Conservation (phyloP, 2,797 vertebrate genomes). For the Xenops minutus region DNA sequence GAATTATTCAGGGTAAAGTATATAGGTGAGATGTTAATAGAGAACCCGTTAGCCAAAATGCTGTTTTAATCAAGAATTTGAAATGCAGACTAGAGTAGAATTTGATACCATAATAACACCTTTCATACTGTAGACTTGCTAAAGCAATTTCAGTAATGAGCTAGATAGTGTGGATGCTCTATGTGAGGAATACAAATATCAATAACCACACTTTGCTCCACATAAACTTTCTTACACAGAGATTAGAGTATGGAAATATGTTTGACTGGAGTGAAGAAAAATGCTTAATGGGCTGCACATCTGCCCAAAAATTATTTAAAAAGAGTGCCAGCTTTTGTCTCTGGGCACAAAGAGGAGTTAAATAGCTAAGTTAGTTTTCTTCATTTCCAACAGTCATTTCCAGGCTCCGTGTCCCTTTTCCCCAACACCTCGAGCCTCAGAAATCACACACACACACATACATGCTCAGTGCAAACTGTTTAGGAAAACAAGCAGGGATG, state of each 20-base stretch:
- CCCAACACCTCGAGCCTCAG: background rate
- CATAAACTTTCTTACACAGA: background rate
- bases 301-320: background rate
- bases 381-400: background rate
- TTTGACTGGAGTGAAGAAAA: background rate
- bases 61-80: slow-evolving; percentile 59
- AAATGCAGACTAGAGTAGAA: slow-evolving; percentile 45
- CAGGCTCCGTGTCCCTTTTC: background rate
- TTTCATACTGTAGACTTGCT: slow-evolving; percentile 55
- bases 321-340: background rate
- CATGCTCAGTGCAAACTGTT: background rate
- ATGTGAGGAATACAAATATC: slow-evolving; percentile 11
- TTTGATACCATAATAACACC: slow-evolving; percentile 60
- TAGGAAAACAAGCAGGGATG: background rate
- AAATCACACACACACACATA: background rate
- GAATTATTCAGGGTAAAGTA: slow-evolving; percentile 29
- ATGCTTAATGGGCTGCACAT: background rate
- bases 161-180: background rate
- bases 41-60: slow-evolving; percentile 42
- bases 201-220: slow-evolving; percentile 7
- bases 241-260: background rate
- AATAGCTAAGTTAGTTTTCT: background rate
- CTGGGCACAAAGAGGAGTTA: background rate
- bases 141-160: slow-evolving; percentile 49
- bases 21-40: slow-evolving; percentile 35